Evolutionary conservation across 1,140 invertebrate genomes (phyloP), one percentile per base, ranked within the genome.

Genomic region (Pseudomyrmex flavicornis): DNA sequence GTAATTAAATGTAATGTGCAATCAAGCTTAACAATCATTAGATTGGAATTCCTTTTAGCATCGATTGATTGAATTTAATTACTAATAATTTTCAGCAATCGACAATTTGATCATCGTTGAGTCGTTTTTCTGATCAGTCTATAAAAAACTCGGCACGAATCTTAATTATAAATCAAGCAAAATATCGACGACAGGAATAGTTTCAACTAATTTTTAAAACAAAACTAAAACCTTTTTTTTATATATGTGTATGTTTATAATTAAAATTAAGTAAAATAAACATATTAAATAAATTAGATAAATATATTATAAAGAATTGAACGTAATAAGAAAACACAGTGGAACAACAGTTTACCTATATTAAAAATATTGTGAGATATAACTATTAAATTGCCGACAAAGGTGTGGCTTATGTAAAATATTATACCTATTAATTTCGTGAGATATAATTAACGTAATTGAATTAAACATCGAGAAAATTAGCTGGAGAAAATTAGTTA

Each of bases 1-100:
- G 22, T n/a, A 66, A 76, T 76, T 76, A 54, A 54, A 66, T 52
- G 20, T 66, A 76, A 66, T 13, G n/a, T 65, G 48, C 74, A 76
- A 76, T 65, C 74, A 65, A 8, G 26, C 52, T 76, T 76, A 54
- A 76, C 22, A 46, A 7, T 65, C 48, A 15, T 66, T 63, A 52
- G 12, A 63, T 76, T n/a, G 26, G n/a, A 52, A 76, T 65, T 76
- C 26, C 12, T 76, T 13, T 35, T 35, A 26, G 12, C 22, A 54
- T 76, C 22, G 3, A 26, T 54, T 35, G n/a, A 76, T 44, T 65
- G 12, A 2, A 65, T 65, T 65, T 76, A 76, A 76, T 76, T 44
- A 76, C 10, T 12, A 66, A 76, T 76, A 62, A 65, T 66, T 35
- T 44, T 22, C 58, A 9, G 26, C 17, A 44, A 65, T 62, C 62